Evolutionary conservation across 2,888 invertebrate species (phyloP).

Genomic region (Drosophila nigricruria): DNA sequence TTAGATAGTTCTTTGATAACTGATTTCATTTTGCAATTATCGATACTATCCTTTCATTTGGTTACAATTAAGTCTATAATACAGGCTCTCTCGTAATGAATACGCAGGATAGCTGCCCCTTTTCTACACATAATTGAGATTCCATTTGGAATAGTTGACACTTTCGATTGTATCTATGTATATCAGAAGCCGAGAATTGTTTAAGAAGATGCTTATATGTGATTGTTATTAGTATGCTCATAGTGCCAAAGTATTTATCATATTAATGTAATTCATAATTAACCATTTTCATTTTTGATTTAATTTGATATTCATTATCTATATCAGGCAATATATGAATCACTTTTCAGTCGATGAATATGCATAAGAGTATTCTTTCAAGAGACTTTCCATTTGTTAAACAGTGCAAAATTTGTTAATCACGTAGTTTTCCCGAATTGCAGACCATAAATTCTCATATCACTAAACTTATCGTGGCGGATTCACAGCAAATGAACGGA

Average conservation of each 20-base stretch:
- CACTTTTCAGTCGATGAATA: background rate
- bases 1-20: background rate
- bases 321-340: background rate
- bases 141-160: no score
- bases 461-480: background rate
- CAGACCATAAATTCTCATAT: constrained; percentile 15
- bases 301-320: background rate
- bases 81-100: background rate
- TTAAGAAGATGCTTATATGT: background rate
- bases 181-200: background rate
- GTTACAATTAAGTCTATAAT: no score
- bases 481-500: background rate
- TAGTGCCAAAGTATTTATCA: background rate
- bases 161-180: background rate
- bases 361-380: background rate
- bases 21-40: background rate
- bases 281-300: background rate
- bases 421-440: background rate
- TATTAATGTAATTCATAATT: background rate
- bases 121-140: no score
- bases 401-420: background rate
- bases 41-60: no score
- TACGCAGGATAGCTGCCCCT: background rate
- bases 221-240: background rate
- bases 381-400: background rate